Conservation (phyloP, 1,140 invertebrate species). For the Heliconius melpomene region DNA sequence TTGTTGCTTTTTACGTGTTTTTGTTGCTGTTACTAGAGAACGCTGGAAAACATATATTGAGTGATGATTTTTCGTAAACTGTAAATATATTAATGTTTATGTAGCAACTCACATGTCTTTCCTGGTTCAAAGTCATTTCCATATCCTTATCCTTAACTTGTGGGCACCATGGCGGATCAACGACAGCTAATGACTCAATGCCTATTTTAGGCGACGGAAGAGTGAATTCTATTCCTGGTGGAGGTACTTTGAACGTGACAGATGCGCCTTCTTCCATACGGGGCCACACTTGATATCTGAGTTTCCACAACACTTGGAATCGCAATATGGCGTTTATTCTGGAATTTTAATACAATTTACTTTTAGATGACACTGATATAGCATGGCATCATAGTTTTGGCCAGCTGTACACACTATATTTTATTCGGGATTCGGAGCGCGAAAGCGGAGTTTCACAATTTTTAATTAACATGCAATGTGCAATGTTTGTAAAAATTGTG, state of each 20-base stretch:
- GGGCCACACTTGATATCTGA: conserved; percentile 99
- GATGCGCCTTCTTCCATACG: conserved; percentile 99
- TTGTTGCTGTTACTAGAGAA: conserved; percentile 98
- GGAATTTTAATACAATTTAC: conserved; percentile 21
- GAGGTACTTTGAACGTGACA: conserved; percentile 97
- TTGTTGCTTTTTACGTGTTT: conserved; percentile 99
- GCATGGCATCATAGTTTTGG: no score
- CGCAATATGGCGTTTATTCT: conserved; percentile 82
- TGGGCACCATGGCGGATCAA: conserved; percentile 99
- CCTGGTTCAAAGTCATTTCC: conserved; percentile 99
- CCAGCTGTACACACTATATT: no score
- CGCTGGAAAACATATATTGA: conserved; percentile 82
- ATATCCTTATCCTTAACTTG: conserved; percentile 99
- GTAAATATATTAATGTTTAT: not conserved
- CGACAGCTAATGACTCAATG: conserved; percentile 94
- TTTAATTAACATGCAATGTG: no score
- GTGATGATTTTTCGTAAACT: no score
- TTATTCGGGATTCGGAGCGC: no score
- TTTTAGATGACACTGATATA: no score
- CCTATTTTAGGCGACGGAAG: conserved; percentile 99
- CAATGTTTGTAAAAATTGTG: no score
- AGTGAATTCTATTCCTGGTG: conserved; percentile 99
- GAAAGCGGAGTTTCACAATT: no score
- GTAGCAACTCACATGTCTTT: conserved; percentile 91
- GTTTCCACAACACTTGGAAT: conserved; percentile 97